Evolutionary conservation across 2,888 invertebrate genomes (phyloP).

Genomic region (Bugulina stolonifera): DNA sequence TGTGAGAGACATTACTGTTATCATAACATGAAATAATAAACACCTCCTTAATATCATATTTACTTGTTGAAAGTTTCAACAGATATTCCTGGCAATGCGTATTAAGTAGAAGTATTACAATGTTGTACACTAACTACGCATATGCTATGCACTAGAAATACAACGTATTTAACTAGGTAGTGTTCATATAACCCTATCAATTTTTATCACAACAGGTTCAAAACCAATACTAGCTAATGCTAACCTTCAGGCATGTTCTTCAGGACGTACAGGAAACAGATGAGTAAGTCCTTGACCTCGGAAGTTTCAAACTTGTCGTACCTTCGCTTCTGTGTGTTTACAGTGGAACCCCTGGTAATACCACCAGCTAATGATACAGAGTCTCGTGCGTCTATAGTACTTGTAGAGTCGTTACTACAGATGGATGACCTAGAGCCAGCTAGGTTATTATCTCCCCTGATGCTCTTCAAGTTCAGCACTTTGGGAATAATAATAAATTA

Average conservation of each 20-base stretch:
- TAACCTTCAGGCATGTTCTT: slow-evolving; percentile 75
- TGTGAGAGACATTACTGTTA: neutral
- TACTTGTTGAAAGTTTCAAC: too few species aligned
- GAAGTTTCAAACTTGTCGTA: slow-evolving; percentile 69
- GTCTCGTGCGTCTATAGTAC: slow-evolving; percentile 14
- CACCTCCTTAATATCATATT: too few species aligned
- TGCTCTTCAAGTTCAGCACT: neutral
- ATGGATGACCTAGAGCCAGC: slow-evolving; percentile 17
- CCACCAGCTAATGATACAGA: slow-evolving; percentile 6
- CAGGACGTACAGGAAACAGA: slow-evolving; percentile 82
- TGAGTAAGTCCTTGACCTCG: slow-evolving; percentile 79
- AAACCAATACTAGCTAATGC: too few species aligned
- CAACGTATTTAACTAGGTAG: too few species aligned
- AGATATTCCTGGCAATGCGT: too few species aligned
- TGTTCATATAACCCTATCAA: too few species aligned
- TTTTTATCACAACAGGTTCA: too few species aligned
- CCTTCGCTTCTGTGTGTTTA: slow-evolving; percentile 43
- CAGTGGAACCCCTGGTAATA: neutral
- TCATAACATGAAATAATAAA: too few species aligned
- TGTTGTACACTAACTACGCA: too few species aligned
- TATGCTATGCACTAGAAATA: too few species aligned
- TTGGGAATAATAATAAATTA: too few species aligned
- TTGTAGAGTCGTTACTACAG: slow-evolving; percentile 14
- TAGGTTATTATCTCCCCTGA: slow-evolving; percentile 8
- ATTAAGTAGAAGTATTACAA: too few species aligned